Evolutionary conservation across 1,140 invertebrate species (phyloP), one percentile per base, ranked within the genome.

Genomic region (Grapholita molesta): DNA sequence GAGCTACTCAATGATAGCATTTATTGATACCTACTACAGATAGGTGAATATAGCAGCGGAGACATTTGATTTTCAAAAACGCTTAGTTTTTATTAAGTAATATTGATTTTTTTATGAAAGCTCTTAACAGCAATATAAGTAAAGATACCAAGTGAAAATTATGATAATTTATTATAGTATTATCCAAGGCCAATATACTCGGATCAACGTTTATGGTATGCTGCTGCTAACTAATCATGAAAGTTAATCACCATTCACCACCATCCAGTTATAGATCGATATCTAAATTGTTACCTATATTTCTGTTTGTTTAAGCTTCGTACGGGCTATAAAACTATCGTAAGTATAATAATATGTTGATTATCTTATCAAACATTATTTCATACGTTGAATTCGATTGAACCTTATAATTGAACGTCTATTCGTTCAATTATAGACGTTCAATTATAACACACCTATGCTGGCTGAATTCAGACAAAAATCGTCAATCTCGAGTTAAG

Each of bases 1-100:
- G 53, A 57, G 53, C 53, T 24, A 57, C 53, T 57, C 53, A 57
- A 57, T 15, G 28, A 57, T 57, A 57, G 9, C 53, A 57, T 57
- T 57, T 57, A 57, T n/a, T 9, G 23, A 24, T 12, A 28, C 12
- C 6, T 0, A 9, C 6, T 0, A 9, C 24, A 25, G 12, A 57
- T 11, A 24, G 23, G 9, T 57, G 2, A 25, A n/a, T 28, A 12
- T 24, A 3, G 6, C 24, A 57, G 53, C 9, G 23, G 11, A n/a
- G 24, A 12, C n/a, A 9, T 25, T n/a, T 57, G 24, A 7, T 57
- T 9, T 1, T 35, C 32, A 9, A 30, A 57, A 28, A 61, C 30
- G 42, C 18, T 21, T 48, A 9, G 42, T 21, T n/a, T n/a, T n/a
- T n/a, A n/a, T n/a, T n/a, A 21, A 48, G n/a, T 18, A 7, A 18